These are phyloP conservation scores for Chaetogeoica ovagalla DNA, from an alignment of 2,888 invertebrate species.

Conservation along the genomic window DNA sequence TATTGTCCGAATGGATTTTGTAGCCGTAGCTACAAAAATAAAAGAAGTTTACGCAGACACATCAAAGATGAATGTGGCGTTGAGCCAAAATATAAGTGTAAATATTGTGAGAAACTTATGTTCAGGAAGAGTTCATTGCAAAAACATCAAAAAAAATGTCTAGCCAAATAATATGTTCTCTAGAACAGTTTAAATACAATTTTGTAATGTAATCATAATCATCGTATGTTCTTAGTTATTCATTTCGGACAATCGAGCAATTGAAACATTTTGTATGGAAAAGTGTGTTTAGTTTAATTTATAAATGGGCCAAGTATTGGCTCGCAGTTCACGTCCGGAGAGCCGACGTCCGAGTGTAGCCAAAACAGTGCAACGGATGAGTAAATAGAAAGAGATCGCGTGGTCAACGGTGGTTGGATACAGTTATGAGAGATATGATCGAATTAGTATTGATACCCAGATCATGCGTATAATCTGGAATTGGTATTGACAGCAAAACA, in stretches of 20 bases:
- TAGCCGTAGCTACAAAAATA: slow-evolving; percentile 64
- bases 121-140: slow-evolving; percentile 56
- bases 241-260: too few species aligned
- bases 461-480: too few species aligned
- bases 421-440: too few species aligned
- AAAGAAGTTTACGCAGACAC: slow-evolving; percentile 65
- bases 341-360: too few species aligned
- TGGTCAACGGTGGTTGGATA: too few species aligned
- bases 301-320: background rate
- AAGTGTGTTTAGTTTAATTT: too few species aligned
- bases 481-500: too few species aligned
- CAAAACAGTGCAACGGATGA: too few species aligned
- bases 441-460: too few species aligned
- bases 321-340: too few species aligned
- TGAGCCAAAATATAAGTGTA: slow-evolving; percentile 67
- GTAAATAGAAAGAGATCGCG: too few species aligned
- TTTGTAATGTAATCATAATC: background rate
- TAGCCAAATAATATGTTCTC: slow-evolving; percentile 11
- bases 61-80: slow-evolving; percentile 66
- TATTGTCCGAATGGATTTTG: slow-evolving; percentile 49
- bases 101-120: slow-evolving; percentile 66
- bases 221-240: too few species aligned
- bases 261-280: background rate
- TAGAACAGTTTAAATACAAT: slow-evolving; percentile 2
- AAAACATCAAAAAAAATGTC: slow-evolving; percentile 33